phyloP scores from a whole-genome alignment of 2,113 vertebrate genomes.

The Microtus pennsylvanicus region DNA sequence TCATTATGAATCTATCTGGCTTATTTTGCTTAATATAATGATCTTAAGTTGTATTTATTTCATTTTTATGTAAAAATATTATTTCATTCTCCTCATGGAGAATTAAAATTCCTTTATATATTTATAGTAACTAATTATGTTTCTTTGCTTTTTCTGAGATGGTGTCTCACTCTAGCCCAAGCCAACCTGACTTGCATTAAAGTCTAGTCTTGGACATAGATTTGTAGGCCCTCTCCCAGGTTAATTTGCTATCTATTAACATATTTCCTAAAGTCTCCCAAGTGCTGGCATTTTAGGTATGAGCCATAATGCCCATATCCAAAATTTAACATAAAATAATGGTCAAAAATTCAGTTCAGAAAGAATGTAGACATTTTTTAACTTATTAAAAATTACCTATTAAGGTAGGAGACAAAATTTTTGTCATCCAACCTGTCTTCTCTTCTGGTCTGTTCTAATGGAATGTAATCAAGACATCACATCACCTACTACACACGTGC shows the following conservation, averaged over 20 bases:
- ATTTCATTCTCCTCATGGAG: background rate
- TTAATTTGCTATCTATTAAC: background rate
- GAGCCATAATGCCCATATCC: background rate
- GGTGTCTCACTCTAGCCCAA: background rate
- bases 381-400: slow-evolving; percentile 1
- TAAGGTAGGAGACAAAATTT: slow-evolving; percentile 10
- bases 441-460: slow-evolving; percentile 32
- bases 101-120: background rate
- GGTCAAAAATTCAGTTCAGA: background rate
- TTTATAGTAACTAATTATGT: background rate
- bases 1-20: background rate
- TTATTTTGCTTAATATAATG: background rate
- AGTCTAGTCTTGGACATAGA: background rate
- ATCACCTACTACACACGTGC: background rate
- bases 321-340: background rate
- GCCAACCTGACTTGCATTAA: background rate
- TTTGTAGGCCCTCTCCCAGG: background rate
- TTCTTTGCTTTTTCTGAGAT: background rate
- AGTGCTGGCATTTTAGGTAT: background rate
- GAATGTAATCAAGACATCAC: background rate
- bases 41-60: background rate
- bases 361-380: slow-evolving; percentile 2
- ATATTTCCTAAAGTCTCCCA: background rate
- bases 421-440: background rate
- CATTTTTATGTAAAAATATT: background rate